A percentile compares a stretch with the other conserved stretches of the same genome.
Conservation (phyloP, 2,888 invertebrate species). For the Strigamia crassipes region DNA sequence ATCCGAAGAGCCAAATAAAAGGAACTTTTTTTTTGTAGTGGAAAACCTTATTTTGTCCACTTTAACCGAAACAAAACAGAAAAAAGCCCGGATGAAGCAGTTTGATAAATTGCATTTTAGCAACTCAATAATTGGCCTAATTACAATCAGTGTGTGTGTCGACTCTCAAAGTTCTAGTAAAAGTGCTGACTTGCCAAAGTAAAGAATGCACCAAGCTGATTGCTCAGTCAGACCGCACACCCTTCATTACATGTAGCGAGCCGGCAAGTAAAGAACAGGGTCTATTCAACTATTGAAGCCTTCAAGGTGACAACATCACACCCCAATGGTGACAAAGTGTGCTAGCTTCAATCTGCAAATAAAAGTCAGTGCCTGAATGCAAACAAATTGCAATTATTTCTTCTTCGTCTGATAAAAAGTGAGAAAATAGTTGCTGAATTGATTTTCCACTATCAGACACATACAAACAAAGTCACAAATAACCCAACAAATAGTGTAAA, state of each 20-base stretch:
- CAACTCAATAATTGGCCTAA: constrained; percentile 7
- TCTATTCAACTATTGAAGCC: constrained; percentile 32
- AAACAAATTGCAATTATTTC: constrained; percentile 38
- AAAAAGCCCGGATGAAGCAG: background rate
- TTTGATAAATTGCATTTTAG: background rate
- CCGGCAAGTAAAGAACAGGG: constrained; percentile 16
- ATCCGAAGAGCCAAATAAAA: no score
- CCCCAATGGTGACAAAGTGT: constrained; percentile 6
- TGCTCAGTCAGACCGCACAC: constrained; percentile 40
- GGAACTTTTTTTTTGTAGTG: no score
- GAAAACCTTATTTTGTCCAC: no score
- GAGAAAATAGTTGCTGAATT: background rate
- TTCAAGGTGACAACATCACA: constrained; percentile 35
- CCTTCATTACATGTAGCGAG: constrained; percentile 32
- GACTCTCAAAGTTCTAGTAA: constrained; percentile 16
- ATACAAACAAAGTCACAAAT: background rate
- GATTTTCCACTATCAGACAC: background rate
- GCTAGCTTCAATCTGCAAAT: background rate
- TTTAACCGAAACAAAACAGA: no score
- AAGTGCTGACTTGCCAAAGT: constrained; percentile 32
- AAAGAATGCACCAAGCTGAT: constrained; percentile 34
- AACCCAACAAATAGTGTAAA: background rate
- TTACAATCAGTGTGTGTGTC: constrained; percentile 23
- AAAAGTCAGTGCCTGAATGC: constrained; percentile 9
- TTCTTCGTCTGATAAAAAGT: background rate